A percentile compares a stretch with the other conserved stretches of the same genome.
Conservation (phyloP, 1,140 invertebrate genomes). For the Tetramorium parvispinum region DNA sequence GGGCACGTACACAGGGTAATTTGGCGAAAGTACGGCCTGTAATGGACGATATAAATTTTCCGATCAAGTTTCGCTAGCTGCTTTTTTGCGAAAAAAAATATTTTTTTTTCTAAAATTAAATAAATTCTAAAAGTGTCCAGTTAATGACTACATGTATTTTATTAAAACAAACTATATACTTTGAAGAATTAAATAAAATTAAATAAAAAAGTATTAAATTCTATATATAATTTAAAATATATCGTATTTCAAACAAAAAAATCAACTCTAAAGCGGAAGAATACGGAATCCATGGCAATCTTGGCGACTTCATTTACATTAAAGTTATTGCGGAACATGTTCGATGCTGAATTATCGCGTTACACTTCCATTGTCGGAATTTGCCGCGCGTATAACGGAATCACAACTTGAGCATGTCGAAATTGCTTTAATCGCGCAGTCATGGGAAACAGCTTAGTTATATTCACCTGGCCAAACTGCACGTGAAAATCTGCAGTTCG, state of each 20-base stretch:
- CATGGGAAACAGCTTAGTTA: conserved; percentile 44
- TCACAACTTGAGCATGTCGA: conserved; percentile 41
- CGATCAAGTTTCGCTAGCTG: not conserved
- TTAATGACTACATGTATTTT: not conserved
- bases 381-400: not conserved
- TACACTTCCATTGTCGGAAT: not conserved
- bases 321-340: not conserved
- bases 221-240: not conserved
- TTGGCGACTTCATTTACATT: not conserved
- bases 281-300: not conserved
- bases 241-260: not conserved
- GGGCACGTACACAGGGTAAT: not conserved
- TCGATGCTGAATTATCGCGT: not conserved
- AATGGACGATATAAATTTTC: conserved; percentile 11
- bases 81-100: not conserved
- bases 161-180: not conserved
- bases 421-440: conserved; percentile 35
- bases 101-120: not conserved
- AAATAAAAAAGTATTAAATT: not conserved
- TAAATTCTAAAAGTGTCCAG: not conserved
- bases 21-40: not conserved
- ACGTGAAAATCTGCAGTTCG: not conserved
- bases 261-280: not conserved
- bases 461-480: not conserved
- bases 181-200: not conserved